Percentiles rank a stretch among this genome's conserved stretches.
phyloP scores from a whole-genome alignment of 2,113 vertebrate genomes.

The Deroptyus accipitrinus region DNA sequence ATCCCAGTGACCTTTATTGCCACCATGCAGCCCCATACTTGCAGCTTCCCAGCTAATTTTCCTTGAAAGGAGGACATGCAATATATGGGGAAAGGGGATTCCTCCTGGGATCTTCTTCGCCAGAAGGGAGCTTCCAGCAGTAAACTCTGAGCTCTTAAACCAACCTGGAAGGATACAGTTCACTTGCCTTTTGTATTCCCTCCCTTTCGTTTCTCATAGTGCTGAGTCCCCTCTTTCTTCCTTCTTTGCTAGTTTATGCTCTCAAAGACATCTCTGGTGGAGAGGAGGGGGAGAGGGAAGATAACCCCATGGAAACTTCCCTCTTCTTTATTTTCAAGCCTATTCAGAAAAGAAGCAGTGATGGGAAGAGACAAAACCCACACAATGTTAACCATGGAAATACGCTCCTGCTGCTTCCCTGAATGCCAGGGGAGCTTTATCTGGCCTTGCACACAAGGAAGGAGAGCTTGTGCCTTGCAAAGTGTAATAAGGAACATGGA shows the following conservation, averaged over 20 bases:
- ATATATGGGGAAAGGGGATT: fast-evolving
- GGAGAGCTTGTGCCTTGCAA: neutral
- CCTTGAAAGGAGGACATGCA: fast-evolving
- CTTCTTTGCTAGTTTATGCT: neutral
- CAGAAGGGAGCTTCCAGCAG: neutral
- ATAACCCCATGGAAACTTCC: neutral
- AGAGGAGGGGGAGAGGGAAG: neutral
- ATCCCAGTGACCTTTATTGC: neutral
- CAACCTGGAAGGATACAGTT: neutral
- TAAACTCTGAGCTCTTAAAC: neutral
- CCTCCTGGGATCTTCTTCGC: neutral
- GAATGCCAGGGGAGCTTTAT: constrained; percentile 59
- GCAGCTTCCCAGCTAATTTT: neutral
- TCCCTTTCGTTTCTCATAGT: neutral
- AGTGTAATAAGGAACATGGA: neutral
- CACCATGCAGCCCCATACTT: neutral
- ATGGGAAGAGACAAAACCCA: neutral
- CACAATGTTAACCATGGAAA: fast-evolving
- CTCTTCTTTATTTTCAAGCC: neutral
- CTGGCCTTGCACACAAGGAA: constrained; percentile 55
- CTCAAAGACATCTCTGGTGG: neutral
- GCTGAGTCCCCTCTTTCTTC: neutral
- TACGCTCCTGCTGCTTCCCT: constrained; percentile 3
- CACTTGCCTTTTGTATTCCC: neutral
- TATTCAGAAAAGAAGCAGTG: neutral